These are phyloP conservation scores for Dicaeum eximium DNA, from an alignment of 2,113 vertebrate genomes.

Conservation along the genomic window DNA sequence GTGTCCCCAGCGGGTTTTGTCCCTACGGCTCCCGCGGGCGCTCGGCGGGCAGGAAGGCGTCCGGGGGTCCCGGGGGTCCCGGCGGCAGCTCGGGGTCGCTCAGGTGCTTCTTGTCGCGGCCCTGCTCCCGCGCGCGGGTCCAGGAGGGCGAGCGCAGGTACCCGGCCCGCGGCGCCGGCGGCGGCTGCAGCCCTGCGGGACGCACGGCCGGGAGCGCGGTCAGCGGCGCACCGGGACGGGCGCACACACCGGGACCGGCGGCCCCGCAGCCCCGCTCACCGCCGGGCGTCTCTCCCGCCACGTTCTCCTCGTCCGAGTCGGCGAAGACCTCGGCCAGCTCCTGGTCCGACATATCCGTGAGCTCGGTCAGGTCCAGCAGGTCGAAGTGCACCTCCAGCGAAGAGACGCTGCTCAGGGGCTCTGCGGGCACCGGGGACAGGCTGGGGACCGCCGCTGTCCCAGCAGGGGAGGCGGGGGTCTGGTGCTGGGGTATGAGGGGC, in stretches of 20 bases:
- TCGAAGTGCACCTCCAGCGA: slow-evolving; percentile 98
- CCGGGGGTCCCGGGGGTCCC: slow-evolving; percentile 61
- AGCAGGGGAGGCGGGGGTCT: background rate
- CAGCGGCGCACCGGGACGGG: background rate
- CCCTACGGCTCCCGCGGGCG: slow-evolving; percentile 81
- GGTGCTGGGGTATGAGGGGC: background rate
- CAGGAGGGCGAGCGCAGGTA: slow-evolving; percentile 94
- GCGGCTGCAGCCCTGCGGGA: slow-evolving; percentile 81
- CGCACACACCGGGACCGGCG: background rate
- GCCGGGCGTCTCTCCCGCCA: slow-evolving; percentile 76
- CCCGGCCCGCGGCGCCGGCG: slow-evolving; percentile 72
- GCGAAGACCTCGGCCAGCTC: slow-evolving; percentile 94
- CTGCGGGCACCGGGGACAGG: slow-evolving; percentile 53
- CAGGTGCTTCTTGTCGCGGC: slow-evolving; percentile 82
- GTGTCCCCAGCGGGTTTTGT: background rate
- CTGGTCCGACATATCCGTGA: slow-evolving; percentile 98
- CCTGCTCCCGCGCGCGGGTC: slow-evolving; percentile 83
- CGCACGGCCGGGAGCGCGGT: background rate
- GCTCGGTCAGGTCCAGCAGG: slow-evolving; percentile 93
- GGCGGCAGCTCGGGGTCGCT: slow-evolving; percentile 79
- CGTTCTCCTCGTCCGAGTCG: slow-evolving; percentile 92
- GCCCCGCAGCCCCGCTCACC: slow-evolving; percentile 69
- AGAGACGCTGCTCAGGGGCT: slow-evolving; percentile 95
- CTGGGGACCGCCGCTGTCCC: background rate
- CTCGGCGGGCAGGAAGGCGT: slow-evolving; percentile 83